Conservation (phyloP, 2,113 vertebrate species). For the Rhinopomastus cyanomelas region DNA sequence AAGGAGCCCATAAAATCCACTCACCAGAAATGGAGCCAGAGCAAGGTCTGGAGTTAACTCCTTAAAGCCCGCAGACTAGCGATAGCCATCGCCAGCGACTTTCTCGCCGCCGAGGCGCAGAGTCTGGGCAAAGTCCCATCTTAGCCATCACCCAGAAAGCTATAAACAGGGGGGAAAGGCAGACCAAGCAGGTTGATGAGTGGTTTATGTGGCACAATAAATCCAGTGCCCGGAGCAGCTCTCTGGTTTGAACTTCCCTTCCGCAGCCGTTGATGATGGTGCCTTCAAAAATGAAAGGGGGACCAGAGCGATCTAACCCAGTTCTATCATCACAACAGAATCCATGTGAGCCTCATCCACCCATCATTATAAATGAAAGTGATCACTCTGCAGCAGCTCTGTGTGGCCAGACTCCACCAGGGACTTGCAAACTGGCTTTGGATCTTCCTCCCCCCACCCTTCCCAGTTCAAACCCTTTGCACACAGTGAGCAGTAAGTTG, state of each 20-base stretch:
- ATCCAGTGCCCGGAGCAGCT: not conserved
- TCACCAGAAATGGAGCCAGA: conserved; percentile 15
- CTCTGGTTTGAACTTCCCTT: not conserved
- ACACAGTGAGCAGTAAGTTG: not conserved
- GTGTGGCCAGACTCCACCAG: not conserved
- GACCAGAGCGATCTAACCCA: not conserved
- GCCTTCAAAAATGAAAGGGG: not conserved
- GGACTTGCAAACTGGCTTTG: not conserved
- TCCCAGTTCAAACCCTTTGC: not conserved
- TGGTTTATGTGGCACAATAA: conserved; percentile 30
- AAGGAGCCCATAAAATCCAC: conserved; percentile 56
- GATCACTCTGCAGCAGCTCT: too few relatives aligned
- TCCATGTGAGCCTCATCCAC: not conserved
- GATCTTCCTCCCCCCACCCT: too few relatives aligned
- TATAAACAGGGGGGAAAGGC: conserved; percentile 27
- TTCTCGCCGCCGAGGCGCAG: not conserved
- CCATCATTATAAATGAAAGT: not conserved
- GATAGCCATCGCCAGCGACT: conserved; percentile 5
- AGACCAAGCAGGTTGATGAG: conserved; percentile 1
- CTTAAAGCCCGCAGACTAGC: conserved; percentile 3
- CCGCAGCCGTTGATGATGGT: not conserved
- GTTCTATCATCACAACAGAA: not conserved
- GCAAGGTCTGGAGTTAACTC: conserved; percentile 53
- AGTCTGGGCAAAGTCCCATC: conserved; percentile 38
- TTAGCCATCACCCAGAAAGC: not conserved